These are phyloP conservation scores for Mycalesis mineus DNA, from an alignment of 2,888 invertebrate genomes.

Conservation along the genomic window DNA sequence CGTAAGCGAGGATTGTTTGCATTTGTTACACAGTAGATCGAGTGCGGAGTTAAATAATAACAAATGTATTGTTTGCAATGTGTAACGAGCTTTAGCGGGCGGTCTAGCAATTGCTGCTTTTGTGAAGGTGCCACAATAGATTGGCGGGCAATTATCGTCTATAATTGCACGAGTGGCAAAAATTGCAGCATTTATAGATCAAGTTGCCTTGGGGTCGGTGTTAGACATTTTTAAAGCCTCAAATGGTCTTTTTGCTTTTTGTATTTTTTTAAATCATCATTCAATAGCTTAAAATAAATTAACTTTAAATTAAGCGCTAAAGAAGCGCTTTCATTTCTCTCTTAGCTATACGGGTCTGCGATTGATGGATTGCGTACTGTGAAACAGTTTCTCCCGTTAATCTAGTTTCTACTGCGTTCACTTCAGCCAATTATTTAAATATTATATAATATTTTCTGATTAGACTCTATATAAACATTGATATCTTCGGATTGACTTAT, in stretches of 20 bases:
- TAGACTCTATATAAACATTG: too few relatives aligned
- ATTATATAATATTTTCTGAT: too few relatives aligned
- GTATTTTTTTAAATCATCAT: too few relatives aligned
- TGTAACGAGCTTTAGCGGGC: constrained; percentile 50
- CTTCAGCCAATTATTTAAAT: too few relatives aligned
- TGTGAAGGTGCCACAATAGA: constrained; percentile 24
- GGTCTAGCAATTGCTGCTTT: constrained; percentile 50
- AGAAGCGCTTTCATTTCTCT: too few relatives aligned
- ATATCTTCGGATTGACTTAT: too few relatives aligned
- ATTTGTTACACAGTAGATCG: constrained; percentile 43
- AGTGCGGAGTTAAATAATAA: constrained; percentile 60
- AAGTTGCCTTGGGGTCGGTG: neutral
- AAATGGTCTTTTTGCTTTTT: neutral
- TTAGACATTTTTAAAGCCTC: neutral
- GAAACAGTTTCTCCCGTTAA: too few relatives aligned
- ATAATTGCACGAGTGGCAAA: constrained; percentile 18
- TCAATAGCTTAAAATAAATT: too few relatives aligned
- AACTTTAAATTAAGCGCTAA: too few relatives aligned
- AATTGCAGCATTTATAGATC: constrained; percentile 16
- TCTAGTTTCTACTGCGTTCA: too few relatives aligned
- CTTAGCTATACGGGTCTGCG: too few relatives aligned
- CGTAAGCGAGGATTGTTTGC: constrained; percentile 56
- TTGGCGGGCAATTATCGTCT: constrained; percentile 28
- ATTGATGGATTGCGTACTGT: too few relatives aligned
- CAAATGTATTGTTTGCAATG: constrained; percentile 59